These are phyloP conservation scores for Cabera pusaria DNA, from an alignment of 2,888 invertebrate genomes.

Conservation along the genomic window DNA sequence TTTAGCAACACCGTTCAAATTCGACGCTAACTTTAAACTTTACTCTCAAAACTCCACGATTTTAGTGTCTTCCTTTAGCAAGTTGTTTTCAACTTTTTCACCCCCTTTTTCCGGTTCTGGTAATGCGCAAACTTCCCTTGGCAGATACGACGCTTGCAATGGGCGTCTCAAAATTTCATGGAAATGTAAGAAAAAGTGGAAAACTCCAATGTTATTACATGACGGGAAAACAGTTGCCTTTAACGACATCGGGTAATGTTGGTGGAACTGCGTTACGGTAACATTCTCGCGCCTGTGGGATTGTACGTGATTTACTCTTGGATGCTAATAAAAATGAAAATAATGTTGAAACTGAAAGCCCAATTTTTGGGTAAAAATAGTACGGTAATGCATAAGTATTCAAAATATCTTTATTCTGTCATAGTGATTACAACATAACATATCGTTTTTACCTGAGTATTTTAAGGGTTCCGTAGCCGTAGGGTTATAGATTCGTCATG, in stretches of 20 bases:
- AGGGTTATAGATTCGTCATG: too few species aligned
- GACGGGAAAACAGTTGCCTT: constrained; percentile 30
- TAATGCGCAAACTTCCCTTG: constrained; percentile 62
- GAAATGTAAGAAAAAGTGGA: constrained; percentile 42
- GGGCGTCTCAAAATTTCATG: constrained; percentile 51
- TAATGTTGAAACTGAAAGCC: too few species aligned
- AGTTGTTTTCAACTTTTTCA: constrained; percentile 61
- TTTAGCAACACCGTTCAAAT: constrained; percentile 12
- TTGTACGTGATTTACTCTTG: background rate
- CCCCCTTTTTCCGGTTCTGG: constrained; percentile 63
- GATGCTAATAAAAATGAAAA: background rate
- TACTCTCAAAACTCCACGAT: constrained; percentile 40
- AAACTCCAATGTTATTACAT: constrained; percentile 31
- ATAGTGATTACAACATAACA: too few species aligned
- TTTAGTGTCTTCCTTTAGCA: constrained; percentile 46
- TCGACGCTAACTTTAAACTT: constrained; percentile 36
- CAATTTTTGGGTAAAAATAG: too few species aligned
- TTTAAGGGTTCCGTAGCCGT: too few species aligned
- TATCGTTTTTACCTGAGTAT: too few species aligned
- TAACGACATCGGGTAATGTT: constrained; percentile 22
- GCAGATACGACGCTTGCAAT: constrained; percentile 45
- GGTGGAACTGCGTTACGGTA: constrained; percentile 10
- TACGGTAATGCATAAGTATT: too few species aligned
- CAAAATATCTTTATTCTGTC: too few species aligned
- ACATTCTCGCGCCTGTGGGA: constrained; percentile 5